Conservation (phyloP, 2,113 vertebrate species). For the Heliornis fulica region DNA sequence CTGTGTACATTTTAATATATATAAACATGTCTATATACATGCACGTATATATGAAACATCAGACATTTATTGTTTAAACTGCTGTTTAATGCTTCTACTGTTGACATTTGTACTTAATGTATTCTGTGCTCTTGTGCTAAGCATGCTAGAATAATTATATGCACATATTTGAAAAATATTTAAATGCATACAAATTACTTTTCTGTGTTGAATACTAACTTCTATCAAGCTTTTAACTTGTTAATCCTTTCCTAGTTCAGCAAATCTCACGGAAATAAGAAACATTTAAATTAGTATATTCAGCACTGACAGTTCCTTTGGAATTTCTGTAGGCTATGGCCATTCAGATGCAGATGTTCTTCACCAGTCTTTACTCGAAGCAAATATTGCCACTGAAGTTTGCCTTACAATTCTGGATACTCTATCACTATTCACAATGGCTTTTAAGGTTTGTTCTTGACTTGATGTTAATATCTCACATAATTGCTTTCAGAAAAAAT, state of each 20-base stretch:
- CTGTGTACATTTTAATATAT: background rate
- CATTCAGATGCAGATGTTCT: slow-evolving; percentile 94
- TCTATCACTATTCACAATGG: slow-evolving; percentile 91
- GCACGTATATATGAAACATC: background rate
- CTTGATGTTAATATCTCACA: background rate
- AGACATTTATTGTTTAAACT: background rate
- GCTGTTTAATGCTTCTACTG: background rate
- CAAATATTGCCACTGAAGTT: slow-evolving; percentile 95
- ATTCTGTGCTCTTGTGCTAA: background rate
- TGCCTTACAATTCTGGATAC: slow-evolving; percentile 96
- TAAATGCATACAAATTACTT: background rate
- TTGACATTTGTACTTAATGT: background rate
- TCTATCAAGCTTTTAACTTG: background rate
- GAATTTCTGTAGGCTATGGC: slow-evolving; percentile 84
- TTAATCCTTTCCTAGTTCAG: background rate
- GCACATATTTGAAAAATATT: background rate
- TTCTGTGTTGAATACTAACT: slow-evolving; percentile 22
- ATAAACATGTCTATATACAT: background rate
- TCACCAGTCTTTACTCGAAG: slow-evolving; percentile 94
- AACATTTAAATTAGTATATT: background rate
- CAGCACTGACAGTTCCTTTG: background rate
- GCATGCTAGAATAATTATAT: background rate
- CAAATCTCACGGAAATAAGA: slow-evolving; percentile 14
- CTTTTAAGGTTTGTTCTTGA: slow-evolving; percentile 88
- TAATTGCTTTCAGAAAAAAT: background rate